Evolutionary conservation across 2,113 vertebrate genomes (phyloP), one percentile per base, ranked within the genome.

Genomic region (Athene noctua): DNA sequence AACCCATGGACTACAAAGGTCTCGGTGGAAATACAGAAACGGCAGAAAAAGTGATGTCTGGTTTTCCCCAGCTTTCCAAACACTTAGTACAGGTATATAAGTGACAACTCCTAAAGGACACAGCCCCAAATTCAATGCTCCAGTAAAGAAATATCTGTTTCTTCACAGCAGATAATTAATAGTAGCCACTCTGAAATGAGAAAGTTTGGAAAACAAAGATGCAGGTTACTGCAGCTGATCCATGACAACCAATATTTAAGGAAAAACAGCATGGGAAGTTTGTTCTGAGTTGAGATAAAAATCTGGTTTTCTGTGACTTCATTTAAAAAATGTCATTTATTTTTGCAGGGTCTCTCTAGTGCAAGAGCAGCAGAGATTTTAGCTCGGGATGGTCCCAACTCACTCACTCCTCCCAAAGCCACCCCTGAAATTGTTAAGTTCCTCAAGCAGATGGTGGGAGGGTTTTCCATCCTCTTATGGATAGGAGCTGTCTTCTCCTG

Each of bases 391-490:
- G 98, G 98, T 32, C 98, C 97, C 95, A 98, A 98, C 11, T 32
- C 95, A 0, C 98, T 98, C 34, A 98, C 97, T 7, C 98, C 98
- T 52, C 98, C 98, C 55, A 98, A 98, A 91, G 93, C 98, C 38
- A 98, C 98, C 18, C 97, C 98, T 0, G 98, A 98, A 67, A 98
- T 98, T 0, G 54, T 98, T 15, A 98, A 98, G 63, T 98, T 98
- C 92, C 96, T 98, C 82, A 98, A 91, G 91, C 98, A 98, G 96
- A 98, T 98, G 98, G 83, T 98, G 20, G 98, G 98, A 49, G 98
- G 98, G 1, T 98, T 98, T 94, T 98, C 98, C 70, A 96, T 98
- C 90, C 98, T 98, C 5, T 95, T 98, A 22, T 98, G 98, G 98
- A 86, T 97, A 21, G 98, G 98, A n/a, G 98, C 98, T 3, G 3